Conservation (phyloP, 2,113 vertebrate genomes). For the Leuciscus idus region DNA sequence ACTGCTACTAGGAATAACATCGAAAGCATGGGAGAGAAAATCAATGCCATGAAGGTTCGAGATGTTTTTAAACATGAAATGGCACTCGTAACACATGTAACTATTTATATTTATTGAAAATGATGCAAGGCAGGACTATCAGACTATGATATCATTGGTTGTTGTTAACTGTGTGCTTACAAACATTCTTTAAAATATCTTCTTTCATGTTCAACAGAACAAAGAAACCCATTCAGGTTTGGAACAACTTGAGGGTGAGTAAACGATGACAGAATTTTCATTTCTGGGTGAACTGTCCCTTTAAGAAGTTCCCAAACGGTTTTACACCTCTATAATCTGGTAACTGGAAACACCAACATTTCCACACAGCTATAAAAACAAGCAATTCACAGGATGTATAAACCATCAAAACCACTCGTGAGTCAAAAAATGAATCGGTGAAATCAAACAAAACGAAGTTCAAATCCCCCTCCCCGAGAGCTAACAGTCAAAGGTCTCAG, state of each 20-base stretch:
- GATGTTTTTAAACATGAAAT: neutral
- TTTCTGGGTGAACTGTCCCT: no score
- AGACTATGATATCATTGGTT: no score
- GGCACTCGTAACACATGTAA: neutral
- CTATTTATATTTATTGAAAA: no score
- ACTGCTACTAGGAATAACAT: neutral
- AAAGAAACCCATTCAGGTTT: no score
- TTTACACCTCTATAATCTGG: neutral
- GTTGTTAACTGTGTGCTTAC: no score
- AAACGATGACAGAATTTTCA: no score
- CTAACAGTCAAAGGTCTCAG: neutral
- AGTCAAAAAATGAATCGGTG: conserved; percentile 16
- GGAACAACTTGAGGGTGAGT: no score
- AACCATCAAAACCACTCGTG: conserved; percentile 7
- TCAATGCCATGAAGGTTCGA: neutral
- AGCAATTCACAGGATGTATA: neutral
- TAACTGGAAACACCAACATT: conserved; percentile 11
- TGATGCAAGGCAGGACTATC: no score
- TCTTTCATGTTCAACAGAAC: no score
- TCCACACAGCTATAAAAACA: conserved; percentile 35
- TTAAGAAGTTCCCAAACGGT: neutral
- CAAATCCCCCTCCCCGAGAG: neutral
- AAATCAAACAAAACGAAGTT: neutral
- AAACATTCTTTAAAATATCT: no score
- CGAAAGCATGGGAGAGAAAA: neutral